phyloP scores from a whole-genome alignment of 2,113 vertebrate species.

The Chaetodon trifascialis region DNA sequence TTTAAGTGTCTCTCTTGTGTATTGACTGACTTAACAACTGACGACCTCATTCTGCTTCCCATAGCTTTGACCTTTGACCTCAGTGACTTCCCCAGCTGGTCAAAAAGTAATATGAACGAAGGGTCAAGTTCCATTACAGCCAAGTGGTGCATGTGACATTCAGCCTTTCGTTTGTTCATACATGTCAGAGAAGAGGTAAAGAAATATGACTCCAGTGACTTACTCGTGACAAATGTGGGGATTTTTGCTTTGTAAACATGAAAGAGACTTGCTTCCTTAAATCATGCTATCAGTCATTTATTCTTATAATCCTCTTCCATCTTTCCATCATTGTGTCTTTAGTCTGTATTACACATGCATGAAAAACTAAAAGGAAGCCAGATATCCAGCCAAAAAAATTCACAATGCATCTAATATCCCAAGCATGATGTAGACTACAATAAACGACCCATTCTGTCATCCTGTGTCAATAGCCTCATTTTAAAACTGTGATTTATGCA shows the following conservation, averaged over 20 bases:
- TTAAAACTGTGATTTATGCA: conserved; percentile 42
- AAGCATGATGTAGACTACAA: not conserved
- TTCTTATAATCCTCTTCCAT: not conserved
- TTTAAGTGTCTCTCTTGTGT: conserved; percentile 42
- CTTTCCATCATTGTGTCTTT: not conserved
- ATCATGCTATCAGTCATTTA: not conserved
- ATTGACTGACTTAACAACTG: conserved; percentile 57
- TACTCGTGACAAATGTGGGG: not conserved
- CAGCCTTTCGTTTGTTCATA: conserved; percentile 16
- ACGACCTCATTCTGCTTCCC: conserved; percentile 65
- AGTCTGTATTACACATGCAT: not conserved
- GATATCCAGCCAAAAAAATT: not conserved
- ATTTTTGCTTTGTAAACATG: not conserved
- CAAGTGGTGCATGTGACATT: conserved; percentile 20
- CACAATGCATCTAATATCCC: conserved; percentile 10
- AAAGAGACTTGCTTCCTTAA: not conserved
- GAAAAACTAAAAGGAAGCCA: not conserved
- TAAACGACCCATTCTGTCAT: conserved; percentile 27
- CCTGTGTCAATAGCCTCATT: conserved; percentile 13
- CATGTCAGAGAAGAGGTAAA: not conserved
- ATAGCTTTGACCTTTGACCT: conserved; percentile 74
- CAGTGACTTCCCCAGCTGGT: conserved; percentile 67
- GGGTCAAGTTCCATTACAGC: conserved; percentile 73
- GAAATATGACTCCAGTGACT: not conserved
- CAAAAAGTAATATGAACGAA: conserved; percentile 60